phyloP scores from a whole-genome alignment of 2,888 invertebrate species.

The Apamea epomidion region DNA sequence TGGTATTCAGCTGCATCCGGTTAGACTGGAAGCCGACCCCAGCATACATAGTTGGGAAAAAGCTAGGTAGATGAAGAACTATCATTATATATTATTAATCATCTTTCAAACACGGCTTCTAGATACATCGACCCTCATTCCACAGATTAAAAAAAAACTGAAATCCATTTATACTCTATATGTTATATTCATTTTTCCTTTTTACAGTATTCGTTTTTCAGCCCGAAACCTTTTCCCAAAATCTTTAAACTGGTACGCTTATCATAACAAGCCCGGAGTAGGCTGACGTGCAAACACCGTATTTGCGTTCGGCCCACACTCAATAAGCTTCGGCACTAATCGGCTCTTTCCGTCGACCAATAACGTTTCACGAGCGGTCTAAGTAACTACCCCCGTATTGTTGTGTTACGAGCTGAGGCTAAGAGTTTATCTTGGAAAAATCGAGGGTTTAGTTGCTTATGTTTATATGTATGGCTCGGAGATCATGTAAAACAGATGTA shows the following conservation, averaged over 20 bases:
- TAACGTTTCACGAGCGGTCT: slow-evolving; percentile 58
- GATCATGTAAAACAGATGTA: neutral
- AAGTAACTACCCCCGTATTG: slow-evolving; percentile 54
- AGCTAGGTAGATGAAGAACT: neutral
- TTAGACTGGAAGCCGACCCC: too few species aligned
- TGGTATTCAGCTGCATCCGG: too few species aligned
- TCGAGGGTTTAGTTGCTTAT: neutral
- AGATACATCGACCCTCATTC: neutral
- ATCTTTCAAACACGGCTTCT: neutral
- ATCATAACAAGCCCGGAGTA: slow-evolving; percentile 39
- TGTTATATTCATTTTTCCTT: neutral
- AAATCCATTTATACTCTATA: neutral
- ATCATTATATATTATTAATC: neutral
- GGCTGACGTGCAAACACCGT: slow-evolving; percentile 67
- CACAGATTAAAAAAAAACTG: neutral
- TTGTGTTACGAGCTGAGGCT: slow-evolving; percentile 40
- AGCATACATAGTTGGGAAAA: too few species aligned
- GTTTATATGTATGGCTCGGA: neutral
- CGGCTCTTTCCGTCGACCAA: slow-evolving; percentile 63
- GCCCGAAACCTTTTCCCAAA: neutral
- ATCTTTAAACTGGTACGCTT: slow-evolving; percentile 24
- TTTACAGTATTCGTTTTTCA: neutral
- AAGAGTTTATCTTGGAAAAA: neutral
- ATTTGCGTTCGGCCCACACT: slow-evolving; percentile 66
- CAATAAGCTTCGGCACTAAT: slow-evolving; percentile 65